Conservation (phyloP, 2,797 vertebrate species). For the Zenarchopterus dispar region DNA sequence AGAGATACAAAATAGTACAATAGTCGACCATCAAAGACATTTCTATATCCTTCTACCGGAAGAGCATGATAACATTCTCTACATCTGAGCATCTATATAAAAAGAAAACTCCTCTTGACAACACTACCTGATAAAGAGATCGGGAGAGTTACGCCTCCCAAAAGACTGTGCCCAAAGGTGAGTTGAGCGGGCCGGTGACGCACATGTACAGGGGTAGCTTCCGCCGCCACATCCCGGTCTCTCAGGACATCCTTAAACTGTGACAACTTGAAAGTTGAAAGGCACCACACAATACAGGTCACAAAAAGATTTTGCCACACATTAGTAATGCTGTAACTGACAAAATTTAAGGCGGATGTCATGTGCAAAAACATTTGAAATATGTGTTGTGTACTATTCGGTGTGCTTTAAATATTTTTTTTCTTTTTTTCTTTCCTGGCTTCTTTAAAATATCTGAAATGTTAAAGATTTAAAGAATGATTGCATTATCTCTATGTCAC, state of each 20-base stretch:
- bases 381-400: constrained; percentile 58
- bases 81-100: constrained; percentile 66
- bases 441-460: constrained; percentile 68
- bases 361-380: constrained; percentile 86
- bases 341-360: constrained; percentile 92
- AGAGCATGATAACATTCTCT: constrained; percentile 76
- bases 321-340: constrained; percentile 83
- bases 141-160: constrained; percentile 50
- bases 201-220: constrained; percentile 48
- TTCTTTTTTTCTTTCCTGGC: constrained; percentile 50
- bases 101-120: constrained; percentile 55
- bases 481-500: constrained; percentile 76
- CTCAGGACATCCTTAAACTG: constrained; percentile 62
- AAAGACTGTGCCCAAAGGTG: constrained; percentile 62
- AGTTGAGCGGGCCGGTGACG: constrained; percentile 63
- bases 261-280: constrained; percentile 81
- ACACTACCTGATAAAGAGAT: constrained; percentile 78
- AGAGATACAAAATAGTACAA: constrained; percentile 84
- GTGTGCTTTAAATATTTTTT: constrained; percentile 80
- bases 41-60: constrained; percentile 76
- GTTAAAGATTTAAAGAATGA: constrained; percentile 73
- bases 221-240: constrained; percentile 59
- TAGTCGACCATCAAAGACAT: constrained; percentile 80
- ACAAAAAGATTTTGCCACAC: constrained; percentile 85
- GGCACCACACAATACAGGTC: constrained; percentile 91